phyloP scores from a whole-genome alignment of 1,140 invertebrate species.

The Campoletis sonorensis region DNA sequence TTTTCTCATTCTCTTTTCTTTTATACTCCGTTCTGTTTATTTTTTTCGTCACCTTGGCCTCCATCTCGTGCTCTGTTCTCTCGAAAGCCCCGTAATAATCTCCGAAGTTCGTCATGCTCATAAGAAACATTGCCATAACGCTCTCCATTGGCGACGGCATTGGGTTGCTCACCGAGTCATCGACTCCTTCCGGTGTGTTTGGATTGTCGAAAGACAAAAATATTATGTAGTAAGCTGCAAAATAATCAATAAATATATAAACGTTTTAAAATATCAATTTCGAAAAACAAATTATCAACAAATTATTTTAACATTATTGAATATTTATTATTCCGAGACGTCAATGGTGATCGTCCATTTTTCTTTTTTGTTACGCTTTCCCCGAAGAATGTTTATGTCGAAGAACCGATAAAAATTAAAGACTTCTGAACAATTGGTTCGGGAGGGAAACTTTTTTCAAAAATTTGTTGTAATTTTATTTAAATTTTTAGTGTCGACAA shows the following conservation, averaged over 20 bases:
- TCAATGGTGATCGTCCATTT: too few relatives aligned
- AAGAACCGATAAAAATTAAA: too few relatives aligned
- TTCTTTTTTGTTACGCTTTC: too few relatives aligned
- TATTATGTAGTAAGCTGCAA: constrained; percentile 93
- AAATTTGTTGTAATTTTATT: too few relatives aligned
- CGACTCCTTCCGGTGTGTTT: constrained; percentile 83
- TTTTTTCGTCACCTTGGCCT: constrained; percentile 85
- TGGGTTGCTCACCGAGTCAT: constrained; percentile 86
- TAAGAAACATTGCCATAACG: constrained; percentile 97
- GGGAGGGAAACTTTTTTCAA: too few relatives aligned
- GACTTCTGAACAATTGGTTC: too few relatives aligned
- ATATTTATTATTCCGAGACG: too few relatives aligned
- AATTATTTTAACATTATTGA: background rate
- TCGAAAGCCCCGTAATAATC: constrained; percentile 95
- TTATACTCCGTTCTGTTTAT: background rate
- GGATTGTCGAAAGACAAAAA: constrained; percentile 92
- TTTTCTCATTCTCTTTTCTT: constrained; percentile 30
- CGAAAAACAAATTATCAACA: constrained; percentile 10
- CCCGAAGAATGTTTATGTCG: too few relatives aligned
- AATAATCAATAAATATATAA: constrained; percentile 46
- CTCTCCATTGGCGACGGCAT: constrained; percentile 94
- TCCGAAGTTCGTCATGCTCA: constrained; percentile 97
- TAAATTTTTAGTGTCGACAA: too few relatives aligned
- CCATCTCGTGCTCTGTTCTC: constrained; percentile 90
- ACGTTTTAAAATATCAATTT: background rate